Conservation (phyloP, 2,888 invertebrate species). For the Chaitophorus viminalis region DNA sequence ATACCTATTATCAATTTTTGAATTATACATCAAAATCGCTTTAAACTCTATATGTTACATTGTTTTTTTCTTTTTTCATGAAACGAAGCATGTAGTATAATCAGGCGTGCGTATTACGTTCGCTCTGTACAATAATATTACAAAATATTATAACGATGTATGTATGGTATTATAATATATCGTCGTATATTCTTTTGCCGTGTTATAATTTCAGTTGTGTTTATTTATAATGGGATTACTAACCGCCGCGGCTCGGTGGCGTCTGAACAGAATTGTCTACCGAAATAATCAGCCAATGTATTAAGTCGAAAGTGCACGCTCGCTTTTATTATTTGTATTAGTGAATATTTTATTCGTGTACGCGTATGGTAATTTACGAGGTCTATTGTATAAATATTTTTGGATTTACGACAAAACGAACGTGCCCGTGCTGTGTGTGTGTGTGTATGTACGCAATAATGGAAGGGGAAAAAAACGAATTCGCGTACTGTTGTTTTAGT, state of each 20-base stretch:
- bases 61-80: background rate
- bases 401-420: background rate
- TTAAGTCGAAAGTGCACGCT: background rate
- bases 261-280: background rate
- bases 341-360: background rate
- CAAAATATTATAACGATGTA: too few relatives aligned
- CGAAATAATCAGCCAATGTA: background rate
- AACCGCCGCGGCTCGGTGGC: background rate
- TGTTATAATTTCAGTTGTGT: background rate
- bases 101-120: background rate
- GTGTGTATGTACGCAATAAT: too few relatives aligned
- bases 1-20: too few relatives aligned
- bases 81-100: background rate
- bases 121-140: too few relatives aligned
- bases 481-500: background rate
- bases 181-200: background rate
- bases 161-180: background rate
- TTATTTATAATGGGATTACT: constrained; percentile 3
- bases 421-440: too few relatives aligned
- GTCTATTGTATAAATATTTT: background rate
- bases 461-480: background rate
- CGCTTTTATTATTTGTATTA: background rate
- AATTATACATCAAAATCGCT: too few relatives aligned
- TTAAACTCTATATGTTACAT: background rate
- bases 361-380: background rate